Conservation (phyloP, 2,113 vertebrate species). For the Prinia subflava region DNA sequence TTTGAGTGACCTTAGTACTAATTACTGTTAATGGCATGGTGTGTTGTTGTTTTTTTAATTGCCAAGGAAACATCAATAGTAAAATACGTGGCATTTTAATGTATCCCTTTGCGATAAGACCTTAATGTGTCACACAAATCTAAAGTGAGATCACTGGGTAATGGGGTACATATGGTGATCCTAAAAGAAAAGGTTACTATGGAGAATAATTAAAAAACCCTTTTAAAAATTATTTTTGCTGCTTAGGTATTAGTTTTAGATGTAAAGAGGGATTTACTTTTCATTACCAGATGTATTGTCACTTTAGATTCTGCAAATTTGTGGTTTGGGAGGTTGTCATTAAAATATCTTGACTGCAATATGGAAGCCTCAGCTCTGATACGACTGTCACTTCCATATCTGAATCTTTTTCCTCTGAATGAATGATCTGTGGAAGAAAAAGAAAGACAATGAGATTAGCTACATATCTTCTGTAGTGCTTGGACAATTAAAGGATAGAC, state of each 20-base stretch:
- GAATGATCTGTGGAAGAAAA: not conserved
- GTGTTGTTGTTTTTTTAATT: not conserved
- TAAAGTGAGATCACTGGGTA: constrained; percentile 13
- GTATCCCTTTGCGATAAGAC: not conserved
- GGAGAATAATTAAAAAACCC: constrained; percentile 32
- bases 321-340: not conserved
- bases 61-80: constrained; percentile 45
- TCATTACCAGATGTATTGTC: not conserved
- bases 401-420: not conserved
- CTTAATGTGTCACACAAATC: constrained; percentile 17
- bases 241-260: constrained; percentile 37
- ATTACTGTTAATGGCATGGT: not conserved
- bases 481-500: not conserved
- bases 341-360: not conserved
- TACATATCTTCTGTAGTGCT: not conserved
- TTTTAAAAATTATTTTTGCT: constrained; percentile 33
- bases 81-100: constrained; percentile 7
- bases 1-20: constrained; percentile 22
- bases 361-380: not conserved
- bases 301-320: not conserved
- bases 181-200: constrained; percentile 46
- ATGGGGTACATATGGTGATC: constrained; percentile 46
- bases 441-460: not conserved
- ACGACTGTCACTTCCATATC: not conserved
- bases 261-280: constrained; percentile 14